Evolutionary conservation across 2,797 vertebrate genomes (phyloP).

Genomic region (Coracias cyanogaster): DNA sequence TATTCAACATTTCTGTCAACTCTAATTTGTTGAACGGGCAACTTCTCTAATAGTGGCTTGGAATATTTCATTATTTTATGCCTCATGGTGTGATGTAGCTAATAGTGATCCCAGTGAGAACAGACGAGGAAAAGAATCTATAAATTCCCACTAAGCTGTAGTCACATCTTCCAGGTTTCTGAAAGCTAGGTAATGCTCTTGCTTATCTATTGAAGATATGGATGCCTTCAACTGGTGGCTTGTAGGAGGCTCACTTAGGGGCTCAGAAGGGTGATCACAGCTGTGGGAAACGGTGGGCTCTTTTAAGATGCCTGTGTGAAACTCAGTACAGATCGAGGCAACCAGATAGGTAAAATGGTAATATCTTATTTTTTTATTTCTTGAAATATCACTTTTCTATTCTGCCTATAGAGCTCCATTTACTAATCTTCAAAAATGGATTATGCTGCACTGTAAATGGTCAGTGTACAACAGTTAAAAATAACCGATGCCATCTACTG

Average conservation of each 20-base stretch:
- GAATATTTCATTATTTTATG: neutral
- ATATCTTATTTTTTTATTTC: neutral
- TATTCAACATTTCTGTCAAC: neutral
- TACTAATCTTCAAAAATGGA: neutral
- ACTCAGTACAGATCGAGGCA: neutral
- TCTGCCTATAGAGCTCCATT: neutral
- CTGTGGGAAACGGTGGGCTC: neutral
- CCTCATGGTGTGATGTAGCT: neutral
- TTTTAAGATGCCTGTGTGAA: neutral
- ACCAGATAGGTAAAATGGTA: neutral
- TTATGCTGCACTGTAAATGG: neutral
- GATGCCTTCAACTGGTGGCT: neutral
- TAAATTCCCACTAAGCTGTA: neutral
- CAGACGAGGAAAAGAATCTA: neutral
- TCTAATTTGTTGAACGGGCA: neutral
- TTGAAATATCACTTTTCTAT: neutral
- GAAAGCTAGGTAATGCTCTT: neutral
- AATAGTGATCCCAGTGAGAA: neutral
- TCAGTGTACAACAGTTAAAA: slow-evolving; percentile 5
- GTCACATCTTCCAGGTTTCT: neutral
- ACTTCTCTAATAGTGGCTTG: neutral
- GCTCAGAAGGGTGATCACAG: neutral
- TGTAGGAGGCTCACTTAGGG: neutral
- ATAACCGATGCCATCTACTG: slow-evolving; percentile 71
- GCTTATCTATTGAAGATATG: neutral